phyloP scores from a whole-genome alignment of 2,797 vertebrate species.

The Hapalemur alaotrensis region DNA sequence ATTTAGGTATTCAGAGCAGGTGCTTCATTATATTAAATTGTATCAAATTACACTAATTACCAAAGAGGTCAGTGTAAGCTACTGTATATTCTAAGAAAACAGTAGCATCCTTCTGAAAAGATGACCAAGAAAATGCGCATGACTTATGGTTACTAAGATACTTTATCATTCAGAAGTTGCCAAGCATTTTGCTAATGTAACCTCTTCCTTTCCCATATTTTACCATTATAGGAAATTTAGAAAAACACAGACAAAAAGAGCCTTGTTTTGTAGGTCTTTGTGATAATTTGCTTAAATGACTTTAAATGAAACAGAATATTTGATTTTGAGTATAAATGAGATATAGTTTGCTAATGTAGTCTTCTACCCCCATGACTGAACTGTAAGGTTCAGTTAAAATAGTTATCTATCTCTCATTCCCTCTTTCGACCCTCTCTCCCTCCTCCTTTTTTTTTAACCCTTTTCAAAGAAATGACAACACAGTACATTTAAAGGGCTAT shows the following conservation, averaged over 20 bases:
- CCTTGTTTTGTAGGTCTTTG: background rate
- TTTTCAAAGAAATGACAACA: slow-evolving; percentile 48
- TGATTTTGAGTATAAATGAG: slow-evolving; percentile 25
- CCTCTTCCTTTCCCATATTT: background rate
- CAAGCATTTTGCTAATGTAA: slow-evolving; percentile 33
- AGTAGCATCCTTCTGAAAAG: background rate
- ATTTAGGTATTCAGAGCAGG: slow-evolving; percentile 66
- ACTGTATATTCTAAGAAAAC: background rate
- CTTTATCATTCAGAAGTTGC: slow-evolving; percentile 28
- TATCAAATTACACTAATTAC: slow-evolving; percentile 70
- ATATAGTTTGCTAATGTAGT: background rate
- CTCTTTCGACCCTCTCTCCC: background rate
- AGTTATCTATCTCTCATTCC: background rate
- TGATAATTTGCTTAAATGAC: slow-evolving; percentile 12
- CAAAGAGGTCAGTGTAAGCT: slow-evolving; percentile 59
- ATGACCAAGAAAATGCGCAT: background rate
- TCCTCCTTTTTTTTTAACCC: background rate
- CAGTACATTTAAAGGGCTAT: background rate
- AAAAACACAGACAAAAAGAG: background rate
- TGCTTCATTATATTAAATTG: slow-evolving; percentile 62
- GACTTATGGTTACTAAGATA: slow-evolving; percentile 23
- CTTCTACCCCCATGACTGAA: background rate
- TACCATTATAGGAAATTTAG: slow-evolving; percentile 18
- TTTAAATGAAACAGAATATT: slow-evolving; percentile 16
- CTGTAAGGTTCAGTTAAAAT: background rate